Evolutionary conservation across 1,140 invertebrate species (phyloP), one percentile per base, ranked within the genome.

Genomic region (Caenorhabditis remanei): DNA sequence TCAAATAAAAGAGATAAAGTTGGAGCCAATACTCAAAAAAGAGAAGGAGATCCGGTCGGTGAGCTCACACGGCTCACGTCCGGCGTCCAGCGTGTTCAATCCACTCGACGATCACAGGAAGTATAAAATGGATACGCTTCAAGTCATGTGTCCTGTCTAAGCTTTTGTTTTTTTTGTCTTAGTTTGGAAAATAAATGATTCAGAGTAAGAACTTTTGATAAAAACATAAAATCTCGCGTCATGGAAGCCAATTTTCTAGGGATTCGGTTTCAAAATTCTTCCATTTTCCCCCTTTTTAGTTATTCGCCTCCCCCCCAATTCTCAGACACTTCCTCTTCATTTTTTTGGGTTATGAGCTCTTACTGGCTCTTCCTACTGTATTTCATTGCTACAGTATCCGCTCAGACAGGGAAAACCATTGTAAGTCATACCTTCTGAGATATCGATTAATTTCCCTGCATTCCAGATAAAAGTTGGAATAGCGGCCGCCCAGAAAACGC

Each of bases 381-480:
- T 8, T 63, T 32, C 32, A 11, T 21, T 11, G 6, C 56, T 21
- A 58, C 14, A 3, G 14, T n/a, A 63, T 24, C 7, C n/a, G 19
- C 55, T 19, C 32, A 32, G 32, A 32, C 32, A 32, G 32, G 32
- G 32, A 58, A n/a, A 40, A 63, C 61, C n/a, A 63, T 16, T 7
- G 21, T 40, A 32, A 32, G 8, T 32, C 14, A 63, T 24, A 11
- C 19, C 24, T 11, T 58, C n/a, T n/a, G n/a, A n/a, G n/a, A n/a
- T n/a, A n/a, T n/a, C n/a, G 55, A n/a, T 24, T 14, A 67, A 67
- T 24, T 43, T 71, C 19, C 4, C 11, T n/a, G 4, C 4, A 43
- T 8, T 71, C 7, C 8, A 71, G 65, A 43, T 71, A 43, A 71
- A 71, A 71, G 41, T 71, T 16, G 65, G 65, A 19, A 71, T 71